Conservation (phyloP, 2,888 invertebrate species). For the Heliconius aoede region DNA sequence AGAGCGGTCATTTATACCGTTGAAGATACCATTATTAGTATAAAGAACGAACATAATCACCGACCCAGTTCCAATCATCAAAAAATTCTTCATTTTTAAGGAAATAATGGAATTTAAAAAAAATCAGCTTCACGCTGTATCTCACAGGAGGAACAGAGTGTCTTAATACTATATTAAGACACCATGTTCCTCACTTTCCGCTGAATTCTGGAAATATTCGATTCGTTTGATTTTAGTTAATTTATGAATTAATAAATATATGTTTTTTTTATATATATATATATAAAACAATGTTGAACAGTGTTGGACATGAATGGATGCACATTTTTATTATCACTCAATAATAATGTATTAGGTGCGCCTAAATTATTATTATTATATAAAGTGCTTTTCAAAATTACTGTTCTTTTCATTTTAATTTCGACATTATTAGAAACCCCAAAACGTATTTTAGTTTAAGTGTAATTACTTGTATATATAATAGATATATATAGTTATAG, state of each 20-base stretch:
- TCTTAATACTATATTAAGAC: no score
- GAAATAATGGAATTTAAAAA: no score
- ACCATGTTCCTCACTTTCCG: no score
- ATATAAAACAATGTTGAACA: not conserved
- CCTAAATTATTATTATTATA: not conserved
- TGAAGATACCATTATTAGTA: constrained; percentile 50
- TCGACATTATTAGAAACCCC: not conserved
- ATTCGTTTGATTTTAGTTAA: not conserved
- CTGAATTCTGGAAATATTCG: no score
- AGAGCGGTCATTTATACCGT: constrained; percentile 56
- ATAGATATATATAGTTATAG: not conserved
- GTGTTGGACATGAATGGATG: no score
- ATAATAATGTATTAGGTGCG: no score
- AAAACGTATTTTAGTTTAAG: not conserved
- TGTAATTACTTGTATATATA: not conserved
- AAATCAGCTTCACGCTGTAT: no score
- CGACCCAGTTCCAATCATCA: constrained; percentile 37
- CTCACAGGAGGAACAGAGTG: no score
- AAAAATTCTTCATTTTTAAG: constrained; percentile 12
- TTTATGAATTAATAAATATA: not conserved
- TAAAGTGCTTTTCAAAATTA: not conserved
- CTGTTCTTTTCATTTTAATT: not conserved
- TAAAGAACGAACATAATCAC: constrained; percentile 52
- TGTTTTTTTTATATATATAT: not conserved
- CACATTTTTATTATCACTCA: no score